Conservation (phyloP, 2,888 invertebrate genomes). For the Petrolisthes cinctipes region DNA sequence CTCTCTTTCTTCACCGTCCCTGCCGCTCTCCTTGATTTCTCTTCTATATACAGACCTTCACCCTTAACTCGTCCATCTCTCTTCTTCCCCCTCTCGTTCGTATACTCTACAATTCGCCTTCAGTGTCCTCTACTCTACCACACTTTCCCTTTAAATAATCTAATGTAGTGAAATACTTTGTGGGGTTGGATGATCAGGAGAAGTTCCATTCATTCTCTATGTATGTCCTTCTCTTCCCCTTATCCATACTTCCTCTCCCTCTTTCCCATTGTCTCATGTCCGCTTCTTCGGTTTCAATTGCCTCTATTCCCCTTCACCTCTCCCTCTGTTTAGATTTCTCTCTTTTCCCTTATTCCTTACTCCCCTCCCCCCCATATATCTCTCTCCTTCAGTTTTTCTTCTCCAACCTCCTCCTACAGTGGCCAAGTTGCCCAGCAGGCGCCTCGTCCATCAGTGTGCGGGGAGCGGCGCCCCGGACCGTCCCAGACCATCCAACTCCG, state of each 20-base stretch:
- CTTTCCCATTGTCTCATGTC: background rate
- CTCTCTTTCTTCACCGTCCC: background rate
- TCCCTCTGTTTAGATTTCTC: background rate
- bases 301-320: background rate
- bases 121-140: background rate
- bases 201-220: background rate
- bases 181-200: background rate
- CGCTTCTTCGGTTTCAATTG: background rate
- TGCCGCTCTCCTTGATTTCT: background rate
- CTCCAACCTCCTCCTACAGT: background rate
- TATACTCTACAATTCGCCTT: background rate
- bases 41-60: background rate
- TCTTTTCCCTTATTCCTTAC: background rate
- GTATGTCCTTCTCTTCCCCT: background rate
- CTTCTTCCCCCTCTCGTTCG: background rate
- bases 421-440: too few species aligned
- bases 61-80: background rate
- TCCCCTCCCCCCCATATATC: background rate
- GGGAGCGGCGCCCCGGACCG: background rate
- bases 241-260: background rate
- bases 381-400: background rate
- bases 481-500: background rate
- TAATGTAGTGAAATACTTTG: background rate
- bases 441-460: too few species aligned
- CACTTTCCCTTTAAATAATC: background rate